Conservation (phyloP, 2,888 invertebrate genomes). For the Didymodactylos carnosus region DNA sequence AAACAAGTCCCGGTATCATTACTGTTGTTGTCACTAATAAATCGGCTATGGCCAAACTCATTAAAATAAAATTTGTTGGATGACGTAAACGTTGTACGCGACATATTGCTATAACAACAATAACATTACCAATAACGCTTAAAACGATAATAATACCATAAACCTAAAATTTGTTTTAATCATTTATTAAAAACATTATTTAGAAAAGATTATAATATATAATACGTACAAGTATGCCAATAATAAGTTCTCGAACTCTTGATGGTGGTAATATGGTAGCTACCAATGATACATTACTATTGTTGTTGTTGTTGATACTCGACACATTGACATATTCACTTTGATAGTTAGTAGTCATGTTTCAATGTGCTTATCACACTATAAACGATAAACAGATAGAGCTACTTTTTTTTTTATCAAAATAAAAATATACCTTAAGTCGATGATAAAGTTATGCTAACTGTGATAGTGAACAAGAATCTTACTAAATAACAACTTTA, state of each 20-base stretch:
- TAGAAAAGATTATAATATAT: background rate
- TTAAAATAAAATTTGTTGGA: conserved; percentile 8
- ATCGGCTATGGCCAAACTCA: conserved; percentile 10
- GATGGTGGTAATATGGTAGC: no score
- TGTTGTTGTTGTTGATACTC: no score
- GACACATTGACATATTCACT: no score
- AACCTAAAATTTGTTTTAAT: background rate
- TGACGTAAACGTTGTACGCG: conserved; percentile 7
- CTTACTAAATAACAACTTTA: no score
- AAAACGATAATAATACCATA: conserved; percentile 8
- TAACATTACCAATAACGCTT: conserved; percentile 8
- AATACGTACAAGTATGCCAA: background rate
- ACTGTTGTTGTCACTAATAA: conserved; percentile 10
- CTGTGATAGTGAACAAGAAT: no score
- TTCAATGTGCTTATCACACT: no score
- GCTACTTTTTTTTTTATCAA: no score
- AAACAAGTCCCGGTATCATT: conserved; percentile 10
- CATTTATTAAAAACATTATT: background rate
- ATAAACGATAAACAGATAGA: no score
- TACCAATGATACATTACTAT: no score
- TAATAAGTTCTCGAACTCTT: background rate
- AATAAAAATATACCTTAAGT: no score
- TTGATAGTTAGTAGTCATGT: no score
- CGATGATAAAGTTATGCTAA: no score
- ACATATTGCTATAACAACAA: conserved; percentile 9